Percentiles rank a stretch among this genome's conserved stretches.
Conservation (phyloP, 2,888 invertebrate genomes). For the Leuctra nigra region DNA sequence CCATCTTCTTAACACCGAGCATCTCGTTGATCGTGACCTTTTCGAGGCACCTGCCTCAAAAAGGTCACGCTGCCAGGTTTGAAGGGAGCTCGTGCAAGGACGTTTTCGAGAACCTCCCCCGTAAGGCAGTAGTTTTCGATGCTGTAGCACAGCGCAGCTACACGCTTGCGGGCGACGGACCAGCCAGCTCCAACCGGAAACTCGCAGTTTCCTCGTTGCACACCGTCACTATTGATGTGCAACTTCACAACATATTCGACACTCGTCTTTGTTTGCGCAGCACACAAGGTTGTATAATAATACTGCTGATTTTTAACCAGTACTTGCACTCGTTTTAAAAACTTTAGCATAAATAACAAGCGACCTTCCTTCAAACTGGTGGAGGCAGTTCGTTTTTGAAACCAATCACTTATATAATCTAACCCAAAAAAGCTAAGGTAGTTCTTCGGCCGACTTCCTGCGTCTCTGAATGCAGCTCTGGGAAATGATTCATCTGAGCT, state of each 20-base stretch:
- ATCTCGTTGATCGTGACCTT: neutral
- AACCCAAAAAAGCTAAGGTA: neutral
- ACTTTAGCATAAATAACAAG: no score
- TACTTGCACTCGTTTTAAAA: no score
- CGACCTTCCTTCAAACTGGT: neutral
- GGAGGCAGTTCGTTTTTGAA: neutral
- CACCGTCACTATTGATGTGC: neutral
- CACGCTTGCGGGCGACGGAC: slow-evolving; percentile 12
- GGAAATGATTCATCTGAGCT: no score
- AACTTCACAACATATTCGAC: neutral
- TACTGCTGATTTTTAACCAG: no score
- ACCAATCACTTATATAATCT: neutral
- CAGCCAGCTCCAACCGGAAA: slow-evolving; percentile 1
- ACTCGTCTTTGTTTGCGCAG: no score
- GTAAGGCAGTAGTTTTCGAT: neutral
- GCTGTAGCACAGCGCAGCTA: neutral
- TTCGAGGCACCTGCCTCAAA: neutral
- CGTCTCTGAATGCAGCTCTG: no score
- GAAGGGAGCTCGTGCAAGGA: neutral
- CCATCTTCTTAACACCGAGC: neutral
- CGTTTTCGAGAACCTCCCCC: neutral
- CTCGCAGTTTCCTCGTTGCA: neutral
- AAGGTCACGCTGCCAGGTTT: neutral
- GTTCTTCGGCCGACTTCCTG: no score
- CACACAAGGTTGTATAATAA: no score